Conservation (phyloP, 2,888 invertebrate genomes). For the Orthosia incerta region DNA sequence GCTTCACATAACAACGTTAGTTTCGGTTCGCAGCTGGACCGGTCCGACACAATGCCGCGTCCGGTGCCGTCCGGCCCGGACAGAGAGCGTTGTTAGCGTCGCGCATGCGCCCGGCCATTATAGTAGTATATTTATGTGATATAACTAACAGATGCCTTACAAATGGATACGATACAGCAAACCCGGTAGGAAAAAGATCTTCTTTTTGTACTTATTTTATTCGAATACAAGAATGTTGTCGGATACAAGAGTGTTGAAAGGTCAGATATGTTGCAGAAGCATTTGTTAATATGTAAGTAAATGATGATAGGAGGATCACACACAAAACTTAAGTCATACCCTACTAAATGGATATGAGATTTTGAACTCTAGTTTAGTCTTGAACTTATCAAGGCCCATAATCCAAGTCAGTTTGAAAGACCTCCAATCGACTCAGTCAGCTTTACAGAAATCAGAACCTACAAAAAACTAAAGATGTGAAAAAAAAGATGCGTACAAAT, state of each 20-base stretch:
- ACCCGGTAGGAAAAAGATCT: neutral
- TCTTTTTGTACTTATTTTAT: neutral
- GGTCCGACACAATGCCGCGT: constrained; percentile 25
- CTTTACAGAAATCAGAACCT: too few relatives aligned
- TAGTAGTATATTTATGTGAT: neutral
- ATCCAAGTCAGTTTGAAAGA: too few relatives aligned
- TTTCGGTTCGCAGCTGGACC: constrained; percentile 15
- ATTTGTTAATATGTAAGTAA: neutral
- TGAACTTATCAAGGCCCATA: too few relatives aligned
- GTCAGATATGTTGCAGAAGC: neutral
- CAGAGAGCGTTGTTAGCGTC: neutral
- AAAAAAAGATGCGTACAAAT: too few relatives aligned
- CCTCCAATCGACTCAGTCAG: too few relatives aligned
- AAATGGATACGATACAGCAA: neutral
- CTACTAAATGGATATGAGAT: too few relatives aligned
- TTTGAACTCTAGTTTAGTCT: too few relatives aligned
- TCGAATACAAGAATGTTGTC: neutral
- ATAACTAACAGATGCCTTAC: constrained; percentile 1
- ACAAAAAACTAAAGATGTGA: too few relatives aligned
- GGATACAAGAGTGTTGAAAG: too few relatives aligned
- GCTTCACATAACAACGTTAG: neutral
- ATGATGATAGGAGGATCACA: neutral
- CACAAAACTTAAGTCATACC: too few relatives aligned
- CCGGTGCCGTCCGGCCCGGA: constrained; percentile 1
- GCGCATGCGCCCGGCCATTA: constrained; percentile 2